Percentiles rank a stretch among this genome's conserved stretches.
These are phyloP conservation scores for Macquaria ambigua DNA, from an alignment of 2,113 vertebrate species.

Conservation along the genomic window DNA sequence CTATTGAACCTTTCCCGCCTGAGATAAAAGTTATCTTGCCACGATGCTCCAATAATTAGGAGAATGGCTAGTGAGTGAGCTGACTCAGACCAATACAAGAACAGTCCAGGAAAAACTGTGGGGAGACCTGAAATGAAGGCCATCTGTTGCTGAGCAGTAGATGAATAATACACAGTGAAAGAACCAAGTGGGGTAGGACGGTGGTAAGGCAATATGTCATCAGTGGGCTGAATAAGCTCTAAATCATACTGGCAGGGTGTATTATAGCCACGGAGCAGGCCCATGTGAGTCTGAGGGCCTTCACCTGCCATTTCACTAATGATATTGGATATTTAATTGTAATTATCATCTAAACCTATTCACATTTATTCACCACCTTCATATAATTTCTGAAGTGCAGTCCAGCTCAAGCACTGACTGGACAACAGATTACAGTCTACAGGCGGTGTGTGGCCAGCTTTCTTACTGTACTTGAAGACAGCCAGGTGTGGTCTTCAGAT, in stretches of 20 bases:
- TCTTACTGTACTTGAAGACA: background rate
- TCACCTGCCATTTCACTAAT: background rate
- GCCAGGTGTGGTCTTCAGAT: background rate
- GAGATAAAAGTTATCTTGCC: slow-evolving; percentile 24
- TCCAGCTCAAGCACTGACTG: background rate
- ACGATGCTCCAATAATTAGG: slow-evolving; percentile 8
- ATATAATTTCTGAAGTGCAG: background rate
- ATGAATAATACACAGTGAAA: slow-evolving; percentile 65
- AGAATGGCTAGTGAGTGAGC: slow-evolving; percentile 26
- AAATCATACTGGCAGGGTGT: slow-evolving; percentile 55
- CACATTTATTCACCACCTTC: background rate
- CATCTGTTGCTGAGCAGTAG: slow-evolving; percentile 59
- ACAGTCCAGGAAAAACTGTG: background rate
- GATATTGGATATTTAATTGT: slow-evolving; percentile 11
- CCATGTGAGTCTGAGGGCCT: slow-evolving; percentile 29
- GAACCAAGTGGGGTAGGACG: slow-evolving; percentile 50
- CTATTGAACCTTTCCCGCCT: slow-evolving; percentile 25
- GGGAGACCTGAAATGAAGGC: slow-evolving; percentile 26
- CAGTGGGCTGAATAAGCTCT: slow-evolving; percentile 40
- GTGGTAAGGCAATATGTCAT: slow-evolving; percentile 54
- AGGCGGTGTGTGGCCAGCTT: background rate
- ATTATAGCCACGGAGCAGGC: slow-evolving; percentile 42
- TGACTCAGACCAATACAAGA: slow-evolving; percentile 39
- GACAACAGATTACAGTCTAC: background rate
- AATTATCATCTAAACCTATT: background rate